Evolutionary conservation across 2,888 invertebrate genomes (phyloP).

Genomic region (Mesoligia furuncula): DNA sequence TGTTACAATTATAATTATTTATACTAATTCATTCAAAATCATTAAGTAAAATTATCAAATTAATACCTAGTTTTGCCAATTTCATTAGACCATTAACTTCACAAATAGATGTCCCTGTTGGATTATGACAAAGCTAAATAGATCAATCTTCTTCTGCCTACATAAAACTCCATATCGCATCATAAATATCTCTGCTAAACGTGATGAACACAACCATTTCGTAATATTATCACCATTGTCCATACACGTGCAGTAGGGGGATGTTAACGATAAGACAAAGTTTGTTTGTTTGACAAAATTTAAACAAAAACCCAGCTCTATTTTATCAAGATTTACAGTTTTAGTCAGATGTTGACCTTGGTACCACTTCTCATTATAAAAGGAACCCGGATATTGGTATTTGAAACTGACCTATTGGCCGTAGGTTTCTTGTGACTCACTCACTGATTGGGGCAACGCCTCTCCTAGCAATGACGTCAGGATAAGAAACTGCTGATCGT

Average conservation of each 20-base stretch:
- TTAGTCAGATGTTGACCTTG: slow-evolving; percentile 32
- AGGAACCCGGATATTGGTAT: slow-evolving; percentile 42
- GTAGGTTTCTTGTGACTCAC: slow-evolving; percentile 43
- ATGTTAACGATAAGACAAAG: not conserved
- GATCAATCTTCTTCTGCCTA: not conserved
- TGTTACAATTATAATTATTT: too few species aligned
- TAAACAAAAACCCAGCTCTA: not conserved
- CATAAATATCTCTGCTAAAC: not conserved
- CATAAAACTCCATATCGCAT: not conserved
- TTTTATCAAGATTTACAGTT: not conserved
- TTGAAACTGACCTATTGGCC: slow-evolving; percentile 44
- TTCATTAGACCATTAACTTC: too few species aligned
- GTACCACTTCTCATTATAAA: slow-evolving; percentile 9
- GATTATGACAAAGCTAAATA: not conserved
- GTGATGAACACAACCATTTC: not conserved
- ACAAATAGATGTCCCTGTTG: too few species aligned
- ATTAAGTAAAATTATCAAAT: too few species aligned
- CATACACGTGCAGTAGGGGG: too few species aligned
- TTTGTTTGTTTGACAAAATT: not conserved
- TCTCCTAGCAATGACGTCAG: slow-evolving; percentile 44
- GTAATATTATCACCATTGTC: too few species aligned
- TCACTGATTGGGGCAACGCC: slow-evolving; percentile 28
- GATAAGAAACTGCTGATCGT: not conserved
- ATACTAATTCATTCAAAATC: too few species aligned
- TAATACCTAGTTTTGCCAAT: too few species aligned